Evolutionary conservation across 2,113 vertebrate genomes (phyloP), one percentile per base, ranked within the genome.

Genomic region (Neolamprologus toae): DNA sequence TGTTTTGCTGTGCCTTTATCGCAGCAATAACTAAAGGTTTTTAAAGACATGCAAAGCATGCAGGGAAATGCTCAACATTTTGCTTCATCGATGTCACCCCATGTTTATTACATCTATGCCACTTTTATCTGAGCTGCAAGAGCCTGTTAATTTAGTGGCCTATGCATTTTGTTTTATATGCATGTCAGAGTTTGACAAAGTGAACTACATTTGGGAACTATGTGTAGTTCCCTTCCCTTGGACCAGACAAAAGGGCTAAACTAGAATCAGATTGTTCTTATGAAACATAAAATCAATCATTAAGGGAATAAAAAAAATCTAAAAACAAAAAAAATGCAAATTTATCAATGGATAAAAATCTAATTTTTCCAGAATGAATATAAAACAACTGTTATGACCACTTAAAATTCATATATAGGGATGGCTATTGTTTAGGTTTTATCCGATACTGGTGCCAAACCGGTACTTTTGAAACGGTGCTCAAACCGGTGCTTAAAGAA

Each of bases 41-140:
- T 55, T 40, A n/a, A 55, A 47, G 55, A 78, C 71, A 10, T 81
- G 23, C 47, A 88, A 82, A 86, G 26, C 19, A 57, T 12, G 19
- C 31, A 83, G 28, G 26, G 53, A 81, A 57, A 86, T 16, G 47
- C 14, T 57, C 16, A 11, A 45, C n/a, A 7, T 4, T 26, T n/a
- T 78, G 47, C 28, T 26, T 68, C 40, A 78, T 42, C 9, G 0
- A 0, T 80, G 82, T 57, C 33, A 63, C 16, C 33, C 35, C 55
- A 85, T 37, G n/a, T 49, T 85, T 59, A 89, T 76, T 85, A 73
- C 26, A 19, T 37, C 71, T 90, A 81, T 88, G 63, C 81, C 51
- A 66, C 49, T 17, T 49, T 3, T 42, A 83, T 81, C 49, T 33
- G 31, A 55, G 57, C 61, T 47, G 49, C 57, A 28, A 55, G 61